A percentile compares a stretch with the other conserved stretches of the same genome.
Conservation (phyloP, 2,113 vertebrate genomes). For the Bos taurus region ARS-UCD2.0 NC_037336.1:99417001-99417500, state of each 20-base stretch:
- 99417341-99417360: rapidly evolving
- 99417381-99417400: background rate
- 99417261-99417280: background rate
- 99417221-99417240: background rate
- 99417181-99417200: background rate
- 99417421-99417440: background rate
- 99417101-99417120: background rate
- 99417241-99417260: background rate
- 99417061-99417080: background rate
- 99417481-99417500: background rate
- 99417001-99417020: background rate
- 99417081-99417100: background rate
- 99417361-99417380: background rate
- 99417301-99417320: background rate
- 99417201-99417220: background rate
- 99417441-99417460: background rate
- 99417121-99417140: background rate
- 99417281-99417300: rapidly evolving
- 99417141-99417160: background rate
- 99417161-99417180: background rate
- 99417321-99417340: background rate
- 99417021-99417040: background rate
- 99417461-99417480: background rate
- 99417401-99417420: background rate
- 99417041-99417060: background rate